Base-by-base conservation (phyloP, 2,113 vertebrate genomes). In the Egretta garzetta region DNA sequence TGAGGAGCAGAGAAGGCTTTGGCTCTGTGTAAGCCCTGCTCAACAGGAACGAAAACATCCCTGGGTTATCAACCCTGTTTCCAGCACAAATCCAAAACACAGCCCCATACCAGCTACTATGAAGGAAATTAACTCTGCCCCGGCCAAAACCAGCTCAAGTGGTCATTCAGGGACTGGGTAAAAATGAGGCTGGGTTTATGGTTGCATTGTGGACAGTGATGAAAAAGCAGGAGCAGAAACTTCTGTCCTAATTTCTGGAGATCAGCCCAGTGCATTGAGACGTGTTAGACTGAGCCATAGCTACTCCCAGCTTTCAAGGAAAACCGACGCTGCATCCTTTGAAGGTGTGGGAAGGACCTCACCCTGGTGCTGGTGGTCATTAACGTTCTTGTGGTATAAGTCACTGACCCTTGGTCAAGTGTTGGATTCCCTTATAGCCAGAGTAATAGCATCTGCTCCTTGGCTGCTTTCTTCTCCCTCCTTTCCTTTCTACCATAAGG, bases 361-460 rank as follows among this genome's bases (percentile, higher is more conserved):
- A 75, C 92, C 84, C 62, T 82, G 86, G 66, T 80, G 77, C 88
- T 96, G 62, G 66, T 73, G 85, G 41, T 91, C 74, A 63, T 97
- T 94, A 96, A 88, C 95, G 94, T 96, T 95, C 86, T 90, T 91
- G 90, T 86, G 84, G 95, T 91, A 74, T 95, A 96, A 95, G 86
- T 88, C 72, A 89, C 71, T 76, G 82, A 93, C 89, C 88, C 35
- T 88, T 17, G 30, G 76, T 90, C 86, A 94, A 95, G 63, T 49
- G 47, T 53, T 95, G 79, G 81, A 94, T 94, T 90, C 67, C 81
- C 75, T 76, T 75, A 37, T 76, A 84, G 80, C 72, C 70, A 79
- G 68, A 87, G 66, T 85, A 82, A 94, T 66, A 96, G 94, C 81
- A 90, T 89, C 93, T 73, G 73, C 50, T 92, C 14, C 53, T 94